phyloP scores from a whole-genome alignment of 1,140 invertebrate genomes.

The Meloidogyne hapla region DNA sequence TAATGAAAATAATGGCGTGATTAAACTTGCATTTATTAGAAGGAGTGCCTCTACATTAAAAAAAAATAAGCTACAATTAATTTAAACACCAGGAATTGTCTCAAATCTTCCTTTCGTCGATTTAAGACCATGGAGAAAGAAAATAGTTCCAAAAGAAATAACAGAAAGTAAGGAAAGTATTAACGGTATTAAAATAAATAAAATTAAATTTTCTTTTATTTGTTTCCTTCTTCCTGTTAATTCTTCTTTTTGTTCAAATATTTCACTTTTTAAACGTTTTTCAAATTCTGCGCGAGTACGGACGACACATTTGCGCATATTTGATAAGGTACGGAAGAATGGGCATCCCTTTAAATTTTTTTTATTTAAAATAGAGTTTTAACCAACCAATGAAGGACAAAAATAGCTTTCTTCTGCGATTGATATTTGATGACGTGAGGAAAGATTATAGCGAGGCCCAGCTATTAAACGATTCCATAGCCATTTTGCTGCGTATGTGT shows the following conservation, averaged over 20 bases:
- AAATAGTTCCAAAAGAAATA: background rate
- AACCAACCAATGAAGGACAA: slow-evolving; percentile 43
- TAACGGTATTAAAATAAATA: background rate
- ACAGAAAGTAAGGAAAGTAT: background rate
- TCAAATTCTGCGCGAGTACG: background rate
- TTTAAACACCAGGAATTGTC: background rate
- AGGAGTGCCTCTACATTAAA: no score
- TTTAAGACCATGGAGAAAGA: background rate
- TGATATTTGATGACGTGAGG: slow-evolving; percentile 15
- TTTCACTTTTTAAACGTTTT: background rate
- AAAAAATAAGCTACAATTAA: no score
- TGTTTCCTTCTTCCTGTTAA: background rate
- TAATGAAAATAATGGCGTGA: no score
- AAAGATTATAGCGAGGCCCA: slow-evolving; percentile 58
- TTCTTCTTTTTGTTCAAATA: background rate
- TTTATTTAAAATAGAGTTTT: no score
- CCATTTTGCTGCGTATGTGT: slow-evolving; percentile 63
- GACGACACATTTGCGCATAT: background rate
- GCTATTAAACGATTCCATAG: slow-evolving; percentile 61
- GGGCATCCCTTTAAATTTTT: background rate
- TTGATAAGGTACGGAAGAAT: background rate
- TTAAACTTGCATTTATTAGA: no score
- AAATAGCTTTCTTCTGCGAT: slow-evolving; percentile 56
- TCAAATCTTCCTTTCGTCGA: background rate
- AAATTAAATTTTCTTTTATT: background rate